phyloP scores from a whole-genome alignment of 2,888 invertebrate species.

The Trilocha varians region DNA sequence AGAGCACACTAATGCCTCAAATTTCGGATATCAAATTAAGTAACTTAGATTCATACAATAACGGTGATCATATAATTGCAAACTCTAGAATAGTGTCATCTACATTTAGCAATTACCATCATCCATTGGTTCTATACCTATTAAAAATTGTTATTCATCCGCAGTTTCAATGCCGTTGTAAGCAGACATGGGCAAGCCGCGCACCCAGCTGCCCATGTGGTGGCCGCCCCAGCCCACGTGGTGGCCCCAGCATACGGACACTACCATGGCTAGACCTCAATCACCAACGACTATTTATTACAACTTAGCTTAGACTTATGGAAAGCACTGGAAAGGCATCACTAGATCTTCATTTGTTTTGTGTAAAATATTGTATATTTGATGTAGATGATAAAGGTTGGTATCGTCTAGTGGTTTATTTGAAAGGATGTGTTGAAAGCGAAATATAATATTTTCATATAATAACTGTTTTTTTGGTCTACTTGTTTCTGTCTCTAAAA shows the following conservation, averaged over 20 bases:
- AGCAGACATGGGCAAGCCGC: conserved; percentile 71
- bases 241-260: conserved; percentile 57
- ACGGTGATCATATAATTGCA: too few relatives aligned
- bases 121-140: too few relatives aligned
- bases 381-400: background rate
- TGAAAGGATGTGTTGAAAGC: background rate
- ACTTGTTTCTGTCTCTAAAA: background rate
- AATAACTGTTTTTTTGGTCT: background rate
- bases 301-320: conserved; percentile 49
- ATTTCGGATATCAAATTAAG: too few relatives aligned
- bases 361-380: background rate
- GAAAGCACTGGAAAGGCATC: conserved; percentile 24
- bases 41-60: too few relatives aligned
- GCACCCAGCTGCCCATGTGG: conserved; percentile 57
- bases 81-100: too few relatives aligned
- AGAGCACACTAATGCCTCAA: too few relatives aligned
- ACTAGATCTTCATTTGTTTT: background rate
- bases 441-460: background rate
- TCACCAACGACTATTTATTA: conserved; percentile 48
- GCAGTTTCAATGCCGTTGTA: conserved; percentile 74
- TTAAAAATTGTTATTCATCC: too few relatives aligned
- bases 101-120: too few relatives aligned
- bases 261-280: conserved; percentile 38
- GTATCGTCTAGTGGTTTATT: too few relatives aligned
- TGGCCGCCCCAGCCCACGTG: conserved; percentile 55